phyloP scores from a whole-genome alignment of 2,888 invertebrate species.

The Hemicrepidius hirtus region DNA sequence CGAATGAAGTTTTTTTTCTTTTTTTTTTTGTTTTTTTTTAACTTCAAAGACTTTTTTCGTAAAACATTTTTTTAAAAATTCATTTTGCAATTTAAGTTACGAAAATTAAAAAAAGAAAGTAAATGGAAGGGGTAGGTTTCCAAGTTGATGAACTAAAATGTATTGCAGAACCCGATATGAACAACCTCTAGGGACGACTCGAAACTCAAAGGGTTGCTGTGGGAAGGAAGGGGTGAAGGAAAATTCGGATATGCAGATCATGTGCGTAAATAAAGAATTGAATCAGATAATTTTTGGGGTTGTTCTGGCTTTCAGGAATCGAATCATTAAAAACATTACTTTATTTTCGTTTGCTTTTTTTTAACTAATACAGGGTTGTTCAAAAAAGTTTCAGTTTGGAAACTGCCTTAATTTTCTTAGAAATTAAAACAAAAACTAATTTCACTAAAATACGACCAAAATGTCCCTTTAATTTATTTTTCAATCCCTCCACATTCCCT shows the following conservation, averaged over 20 bases:
- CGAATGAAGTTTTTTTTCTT: too few species aligned
- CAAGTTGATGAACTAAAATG: slow-evolving; percentile 41
- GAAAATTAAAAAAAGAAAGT: too few species aligned
- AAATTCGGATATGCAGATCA: slow-evolving; percentile 57
- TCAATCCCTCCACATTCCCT: too few species aligned
- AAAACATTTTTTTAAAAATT: neutral
- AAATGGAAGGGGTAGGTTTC: slow-evolving; percentile 1
- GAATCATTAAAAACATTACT: neutral
- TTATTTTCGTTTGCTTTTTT: neutral
- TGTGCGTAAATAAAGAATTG: slow-evolving; percentile 53
- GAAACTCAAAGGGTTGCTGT: slow-evolving; percentile 46
- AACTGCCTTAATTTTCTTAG: too few species aligned
- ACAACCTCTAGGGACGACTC: slow-evolving; percentile 46
- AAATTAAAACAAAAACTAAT: too few species aligned
- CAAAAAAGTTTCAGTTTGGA: too few species aligned
- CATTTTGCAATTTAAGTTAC: neutral
- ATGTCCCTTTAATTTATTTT: too few species aligned
- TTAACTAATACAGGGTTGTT: too few species aligned
- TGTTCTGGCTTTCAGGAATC: slow-evolving; percentile 33
- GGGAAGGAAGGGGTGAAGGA: slow-evolving; percentile 50
- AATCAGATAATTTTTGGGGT: slow-evolving; percentile 57
- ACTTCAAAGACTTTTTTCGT: neutral
- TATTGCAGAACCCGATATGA: slow-evolving; percentile 42
- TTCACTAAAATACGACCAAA: too few species aligned
- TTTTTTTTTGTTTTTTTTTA: slow-evolving; percentile 9